Evolutionary conservation across 2,797 vertebrate genomes (phyloP).

Genomic region (Oryzias dopingdopingensis): DNA sequence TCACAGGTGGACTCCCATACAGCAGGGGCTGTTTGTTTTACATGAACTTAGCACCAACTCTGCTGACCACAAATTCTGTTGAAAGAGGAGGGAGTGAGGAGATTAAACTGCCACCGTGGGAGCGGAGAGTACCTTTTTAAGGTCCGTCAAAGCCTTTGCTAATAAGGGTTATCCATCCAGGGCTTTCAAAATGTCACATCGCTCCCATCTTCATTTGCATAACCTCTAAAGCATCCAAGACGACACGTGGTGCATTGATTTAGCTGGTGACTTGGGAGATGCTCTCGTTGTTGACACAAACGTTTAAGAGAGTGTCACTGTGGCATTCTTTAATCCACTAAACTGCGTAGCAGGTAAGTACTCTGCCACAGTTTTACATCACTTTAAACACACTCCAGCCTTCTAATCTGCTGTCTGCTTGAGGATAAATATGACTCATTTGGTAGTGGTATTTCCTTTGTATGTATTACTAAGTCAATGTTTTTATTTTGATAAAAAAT

Average conservation of each 20-base stretch:
- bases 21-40: slow-evolving; percentile 69
- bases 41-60: slow-evolving; percentile 66
- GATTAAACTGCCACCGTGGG: slow-evolving; percentile 67
- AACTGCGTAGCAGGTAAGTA: slow-evolving; percentile 63
- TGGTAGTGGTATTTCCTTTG: too few relatives aligned
- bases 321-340: slow-evolving; percentile 76
- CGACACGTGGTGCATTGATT: slow-evolving; percentile 74
- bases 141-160: slow-evolving; percentile 77
- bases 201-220: slow-evolving; percentile 78
- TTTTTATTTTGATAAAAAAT: too few relatives aligned
- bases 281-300: slow-evolving; percentile 78
- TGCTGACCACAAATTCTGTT: slow-evolving; percentile 74
- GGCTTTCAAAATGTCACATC: slow-evolving; percentile 84
- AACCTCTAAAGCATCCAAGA: slow-evolving; percentile 74
- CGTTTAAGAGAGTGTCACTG: slow-evolving; percentile 70
- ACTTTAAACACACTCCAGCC: slow-evolving; percentile 45
- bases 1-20: slow-evolving; percentile 51
- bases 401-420: slow-evolving; percentile 56
- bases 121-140: slow-evolving; percentile 78
- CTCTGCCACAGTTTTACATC: slow-evolving; percentile 63
- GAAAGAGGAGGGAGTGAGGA: slow-evolving; percentile 50
- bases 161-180: slow-evolving; percentile 81
- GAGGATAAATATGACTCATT: slow-evolving; percentile 67
- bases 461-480: too few relatives aligned
- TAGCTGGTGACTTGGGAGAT: slow-evolving; percentile 70